Percentiles rank a stretch among this genome's conserved stretches.
Conservation (phyloP, 2,797 vertebrate species). For the Dendrocincla fuliginosa region DNA sequence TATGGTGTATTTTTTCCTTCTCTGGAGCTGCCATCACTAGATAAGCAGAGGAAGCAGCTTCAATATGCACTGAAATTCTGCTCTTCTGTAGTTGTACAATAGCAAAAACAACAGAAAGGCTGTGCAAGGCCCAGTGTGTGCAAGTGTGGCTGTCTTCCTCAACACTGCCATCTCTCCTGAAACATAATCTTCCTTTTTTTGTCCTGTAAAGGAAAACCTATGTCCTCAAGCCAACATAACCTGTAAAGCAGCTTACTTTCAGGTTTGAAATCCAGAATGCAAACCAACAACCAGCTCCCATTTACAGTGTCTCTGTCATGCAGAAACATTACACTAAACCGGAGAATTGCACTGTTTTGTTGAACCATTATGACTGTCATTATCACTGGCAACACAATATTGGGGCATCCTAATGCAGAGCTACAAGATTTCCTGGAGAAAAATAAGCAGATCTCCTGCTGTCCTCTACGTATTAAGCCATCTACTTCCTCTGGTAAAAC, state of each 20-base stretch:
- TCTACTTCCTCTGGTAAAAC: neutral
- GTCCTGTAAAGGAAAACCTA: neutral
- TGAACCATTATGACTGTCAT: neutral
- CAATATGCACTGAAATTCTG: neutral
- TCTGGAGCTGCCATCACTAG: neutral
- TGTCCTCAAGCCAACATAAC: neutral
- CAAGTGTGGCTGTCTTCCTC: neutral
- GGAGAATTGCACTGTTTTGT: neutral
- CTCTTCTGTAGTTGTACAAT: neutral
- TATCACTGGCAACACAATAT: neutral
- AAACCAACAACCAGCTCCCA: neutral
- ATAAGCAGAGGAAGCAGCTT: neutral
- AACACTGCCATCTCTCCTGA: neutral
- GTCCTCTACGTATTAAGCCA: neutral
- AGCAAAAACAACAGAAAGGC: neutral
- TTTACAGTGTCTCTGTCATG: neutral
- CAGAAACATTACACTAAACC: neutral
- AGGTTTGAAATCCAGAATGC: neutral
- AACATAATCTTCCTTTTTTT: neutral
- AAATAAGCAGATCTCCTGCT: neutral
- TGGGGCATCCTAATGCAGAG: neutral
- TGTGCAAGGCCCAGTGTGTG: neutral
- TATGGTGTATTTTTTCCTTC: neutral
- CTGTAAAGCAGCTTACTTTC: neutral
- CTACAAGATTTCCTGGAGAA: neutral